A percentile compares a stretch with the other conserved stretches of the same genome.
Conservation (phyloP, 2,888 invertebrate species). For the Calephelis perditalis region DNA sequence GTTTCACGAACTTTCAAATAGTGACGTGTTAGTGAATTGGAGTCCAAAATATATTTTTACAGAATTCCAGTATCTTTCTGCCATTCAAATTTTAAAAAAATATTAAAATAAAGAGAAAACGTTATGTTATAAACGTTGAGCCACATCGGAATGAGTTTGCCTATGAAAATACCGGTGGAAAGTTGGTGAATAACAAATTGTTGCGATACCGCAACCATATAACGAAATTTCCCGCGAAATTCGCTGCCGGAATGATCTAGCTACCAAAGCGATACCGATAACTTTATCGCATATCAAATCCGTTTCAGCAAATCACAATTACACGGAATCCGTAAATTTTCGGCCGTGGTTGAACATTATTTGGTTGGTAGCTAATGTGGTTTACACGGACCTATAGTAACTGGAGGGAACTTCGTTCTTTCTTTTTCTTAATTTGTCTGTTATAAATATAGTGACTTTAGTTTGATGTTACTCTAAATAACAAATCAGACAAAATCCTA, state of each 20-base stretch:
- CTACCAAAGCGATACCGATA: conserved; percentile 39
- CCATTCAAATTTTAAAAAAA: neutral
- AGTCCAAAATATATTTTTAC: too few species aligned
- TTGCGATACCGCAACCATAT: conserved; percentile 15
- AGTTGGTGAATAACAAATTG: conserved; percentile 18
- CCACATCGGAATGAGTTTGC: conserved; percentile 9
- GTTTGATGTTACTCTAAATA: too few species aligned
- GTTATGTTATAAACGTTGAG: conserved; percentile 4
- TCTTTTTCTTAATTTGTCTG: too few species aligned
- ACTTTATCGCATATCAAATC: conserved; percentile 65
- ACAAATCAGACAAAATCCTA: too few species aligned
- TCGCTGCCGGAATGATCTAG: conserved; percentile 17
- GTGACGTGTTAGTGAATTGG: too few species aligned
- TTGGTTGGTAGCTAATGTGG: conserved; percentile 53
- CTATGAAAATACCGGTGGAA: conserved; percentile 4
- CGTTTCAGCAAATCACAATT: conserved; percentile 67
- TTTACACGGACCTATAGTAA: conserved; percentile 31
- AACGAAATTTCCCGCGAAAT: conserved; percentile 21
- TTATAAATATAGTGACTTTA: too few species aligned
- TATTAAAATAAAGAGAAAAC: neutral
- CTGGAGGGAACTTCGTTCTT: conserved; percentile 30
- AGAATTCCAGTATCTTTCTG: too few species aligned
- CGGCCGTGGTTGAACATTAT: conserved; percentile 59
- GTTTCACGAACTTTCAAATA: too few species aligned
- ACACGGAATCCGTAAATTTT: conserved; percentile 64